phyloP scores from a whole-genome alignment of 2,888 invertebrate genomes.

The Erpobdella octoculata region DNA sequence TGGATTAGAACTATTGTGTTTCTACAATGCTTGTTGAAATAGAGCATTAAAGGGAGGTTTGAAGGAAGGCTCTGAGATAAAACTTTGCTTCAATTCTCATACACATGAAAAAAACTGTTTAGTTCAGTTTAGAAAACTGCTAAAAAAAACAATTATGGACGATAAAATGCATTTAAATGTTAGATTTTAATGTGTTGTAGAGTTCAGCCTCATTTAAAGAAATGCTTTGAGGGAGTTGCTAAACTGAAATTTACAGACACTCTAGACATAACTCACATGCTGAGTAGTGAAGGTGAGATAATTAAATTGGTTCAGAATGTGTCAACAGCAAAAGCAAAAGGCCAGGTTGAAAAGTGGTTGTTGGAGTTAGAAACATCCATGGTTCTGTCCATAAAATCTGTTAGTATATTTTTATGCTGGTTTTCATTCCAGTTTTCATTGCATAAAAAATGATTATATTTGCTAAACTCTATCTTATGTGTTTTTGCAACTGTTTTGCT shows the following conservation, averaged over 20 bases:
- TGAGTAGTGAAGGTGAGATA: slow-evolving; percentile 53
- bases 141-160: neutral
- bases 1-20: neutral
- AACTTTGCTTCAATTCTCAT: no score
- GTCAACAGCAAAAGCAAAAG: slow-evolving; percentile 62
- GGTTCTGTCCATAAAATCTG: slow-evolving; percentile 74
- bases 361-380: slow-evolving; percentile 76
- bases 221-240: slow-evolving; percentile 54
- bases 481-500: neutral
- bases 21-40: neutral
- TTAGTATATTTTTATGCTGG: slow-evolving; percentile 43
- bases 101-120: no score
- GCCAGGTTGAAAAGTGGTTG: slow-evolving; percentile 93
- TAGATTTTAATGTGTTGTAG: slow-evolving; percentile 36
- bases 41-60: neutral
- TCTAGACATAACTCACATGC: slow-evolving; percentile 54
- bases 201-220: slow-evolving; percentile 55
- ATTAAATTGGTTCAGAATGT: slow-evolving; percentile 51
- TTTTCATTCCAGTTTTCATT: no score
- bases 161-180: neutral
- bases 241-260: slow-evolving; percentile 52
- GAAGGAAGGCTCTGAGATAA: no score
- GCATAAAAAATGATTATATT: no score
- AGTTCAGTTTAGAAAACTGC: no score
- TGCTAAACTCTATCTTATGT: neutral